A percentile compares a stretch with the other conserved stretches of the same genome.
Evolutionary conservation across 1,140 invertebrate genomes (phyloP).

Genomic region (Cydia splendana): DNA sequence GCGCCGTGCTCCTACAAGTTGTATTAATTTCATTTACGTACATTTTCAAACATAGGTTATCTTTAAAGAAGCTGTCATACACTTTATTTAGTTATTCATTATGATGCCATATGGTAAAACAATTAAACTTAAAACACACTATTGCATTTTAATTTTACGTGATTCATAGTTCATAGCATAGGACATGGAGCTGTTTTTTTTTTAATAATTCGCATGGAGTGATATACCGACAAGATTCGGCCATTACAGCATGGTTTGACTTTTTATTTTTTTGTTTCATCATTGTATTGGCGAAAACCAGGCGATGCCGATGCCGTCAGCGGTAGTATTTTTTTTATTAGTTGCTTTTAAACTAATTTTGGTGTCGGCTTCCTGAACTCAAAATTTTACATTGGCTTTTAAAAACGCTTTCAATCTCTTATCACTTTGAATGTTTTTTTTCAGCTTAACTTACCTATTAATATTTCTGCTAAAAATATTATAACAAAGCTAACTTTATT

Average conservation of each 20-base stretch:
- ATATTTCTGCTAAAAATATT: background rate
- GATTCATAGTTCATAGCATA: background rate
- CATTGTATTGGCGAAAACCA: constrained; percentile 74
- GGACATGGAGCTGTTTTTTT: constrained; percentile 26
- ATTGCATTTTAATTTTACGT: background rate
- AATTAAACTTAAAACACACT: no score
- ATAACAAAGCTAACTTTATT: background rate
- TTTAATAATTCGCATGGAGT: constrained; percentile 44
- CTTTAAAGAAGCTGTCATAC: no score
- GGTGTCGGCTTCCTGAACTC: constrained; percentile 48
- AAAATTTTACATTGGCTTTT: constrained; percentile 39
- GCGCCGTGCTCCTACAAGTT: background rate
- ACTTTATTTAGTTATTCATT: no score
- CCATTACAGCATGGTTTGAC: constrained; percentile 67
- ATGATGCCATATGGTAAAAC: no score
- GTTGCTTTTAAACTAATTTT: constrained; percentile 42
- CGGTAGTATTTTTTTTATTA: constrained; percentile 74
- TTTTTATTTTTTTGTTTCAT: constrained; percentile 78
- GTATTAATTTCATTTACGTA: background rate
- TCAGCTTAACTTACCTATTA: no score
- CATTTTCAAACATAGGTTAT: no score
- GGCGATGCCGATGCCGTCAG: constrained; percentile 80
- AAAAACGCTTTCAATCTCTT: background rate
- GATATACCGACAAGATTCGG: constrained; percentile 38
- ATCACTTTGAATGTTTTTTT: background rate